These are phyloP conservation scores for Papilio xuthus DNA, from an alignment of 1,140 invertebrate genomes.

Conservation along the genomic window DNA sequence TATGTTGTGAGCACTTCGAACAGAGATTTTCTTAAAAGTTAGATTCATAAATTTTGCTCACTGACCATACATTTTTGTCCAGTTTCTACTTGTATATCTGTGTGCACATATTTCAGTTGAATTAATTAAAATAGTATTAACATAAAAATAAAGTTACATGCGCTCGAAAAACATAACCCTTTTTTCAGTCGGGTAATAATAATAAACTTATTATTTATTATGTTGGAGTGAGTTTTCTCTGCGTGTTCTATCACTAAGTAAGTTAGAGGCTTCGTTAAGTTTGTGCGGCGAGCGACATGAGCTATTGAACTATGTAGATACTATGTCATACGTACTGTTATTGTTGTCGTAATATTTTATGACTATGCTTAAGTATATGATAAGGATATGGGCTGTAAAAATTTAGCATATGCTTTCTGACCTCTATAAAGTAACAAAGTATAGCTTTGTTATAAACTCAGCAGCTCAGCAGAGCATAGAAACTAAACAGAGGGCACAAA, in stretches of 20 bases:
- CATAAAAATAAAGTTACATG: neutral
- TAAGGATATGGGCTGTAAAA: neutral
- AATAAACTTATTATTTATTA: conserved; percentile 15
- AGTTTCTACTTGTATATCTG: no score
- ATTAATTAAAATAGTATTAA: no score
- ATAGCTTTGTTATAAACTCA: no score
- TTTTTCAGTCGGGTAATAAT: neutral
- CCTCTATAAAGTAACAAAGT: neutral
- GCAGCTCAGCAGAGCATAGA: no score
- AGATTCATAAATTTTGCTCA: no score
- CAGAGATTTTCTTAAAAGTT: no score
- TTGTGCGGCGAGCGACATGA: neutral
- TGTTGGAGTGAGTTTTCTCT: neutral
- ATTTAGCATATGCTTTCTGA: neutral
- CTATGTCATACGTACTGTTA: neutral
- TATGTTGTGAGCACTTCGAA: no score
- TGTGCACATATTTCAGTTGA: no score
- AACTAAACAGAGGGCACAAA: no score
- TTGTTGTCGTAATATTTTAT: neutral
- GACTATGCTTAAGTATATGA: neutral
- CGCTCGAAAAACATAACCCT: neutral
- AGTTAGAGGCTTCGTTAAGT: neutral
- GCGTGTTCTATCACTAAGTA: neutral
- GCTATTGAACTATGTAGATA: neutral
- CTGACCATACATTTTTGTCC: no score